These are phyloP conservation scores for Henicopernis longicauda DNA, from an alignment of 2,113 vertebrate genomes.

Conservation along the genomic window DNA sequence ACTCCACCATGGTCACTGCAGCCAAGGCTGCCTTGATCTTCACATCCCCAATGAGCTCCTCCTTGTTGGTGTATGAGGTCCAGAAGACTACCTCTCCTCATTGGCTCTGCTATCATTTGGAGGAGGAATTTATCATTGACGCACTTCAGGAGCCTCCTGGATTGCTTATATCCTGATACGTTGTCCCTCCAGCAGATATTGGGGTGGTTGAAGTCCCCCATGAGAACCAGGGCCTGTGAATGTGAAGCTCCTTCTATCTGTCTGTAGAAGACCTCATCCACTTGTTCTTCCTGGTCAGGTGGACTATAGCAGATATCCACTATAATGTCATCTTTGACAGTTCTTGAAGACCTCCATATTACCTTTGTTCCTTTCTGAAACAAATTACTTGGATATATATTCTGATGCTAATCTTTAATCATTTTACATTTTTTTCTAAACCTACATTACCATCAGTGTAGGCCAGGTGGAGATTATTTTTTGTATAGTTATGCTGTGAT, in stretches of 20 bases:
- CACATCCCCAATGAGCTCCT: accelerated
- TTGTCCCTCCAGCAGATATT: not conserved
- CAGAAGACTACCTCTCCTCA: not conserved
- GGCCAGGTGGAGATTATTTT: not conserved
- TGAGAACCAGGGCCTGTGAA: not conserved
- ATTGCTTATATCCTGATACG: not conserved
- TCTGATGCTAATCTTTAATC: not conserved
- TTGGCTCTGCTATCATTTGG: not conserved
- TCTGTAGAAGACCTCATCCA: not conserved
- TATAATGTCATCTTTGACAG: not conserved
- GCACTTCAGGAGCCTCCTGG: not conserved
- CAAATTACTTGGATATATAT: not conserved
- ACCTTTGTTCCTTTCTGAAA: not conserved
- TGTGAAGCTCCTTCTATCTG: not conserved
- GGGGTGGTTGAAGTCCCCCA: accelerated
- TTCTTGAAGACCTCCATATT: not conserved
- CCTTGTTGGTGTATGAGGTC: accelerated
- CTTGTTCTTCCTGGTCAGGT: not conserved
- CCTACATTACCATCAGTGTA: not conserved
- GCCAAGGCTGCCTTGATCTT: not conserved
- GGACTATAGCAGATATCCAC: not conserved
- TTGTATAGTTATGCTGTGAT: not conserved
- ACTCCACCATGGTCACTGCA: not conserved
- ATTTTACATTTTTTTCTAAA: not conserved
- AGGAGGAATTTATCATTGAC: not conserved